Evolutionary conservation across 2,113 vertebrate species (phyloP), one percentile per base, ranked within the genome.

Genomic region (Arothron firmamentum): DNA sequence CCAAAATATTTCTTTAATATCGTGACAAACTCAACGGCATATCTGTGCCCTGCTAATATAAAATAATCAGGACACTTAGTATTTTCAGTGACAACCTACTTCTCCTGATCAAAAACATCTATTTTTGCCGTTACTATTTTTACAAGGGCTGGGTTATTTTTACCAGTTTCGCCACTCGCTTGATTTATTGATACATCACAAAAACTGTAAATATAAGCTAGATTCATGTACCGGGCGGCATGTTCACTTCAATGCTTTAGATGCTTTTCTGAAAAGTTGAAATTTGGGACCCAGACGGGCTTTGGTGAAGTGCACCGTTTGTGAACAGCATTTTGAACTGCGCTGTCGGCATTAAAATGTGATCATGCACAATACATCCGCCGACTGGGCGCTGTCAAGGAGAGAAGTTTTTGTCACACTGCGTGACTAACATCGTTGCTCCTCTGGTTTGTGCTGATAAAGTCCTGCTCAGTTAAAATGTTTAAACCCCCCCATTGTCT

Each of bases 371-470:
- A 67, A 62, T 56, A 14, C 62, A 59, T 71, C 51, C 68, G 76
- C 51, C 25, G 45, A 16, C 64, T 76, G 31, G 28, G 55, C 15
- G 14, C 59, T 62, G 47, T 56, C 0, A 63, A 54, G 66, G 65
- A 58, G 62, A 51, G 48, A 65, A 78, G 59, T 38, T 67, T 65
- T 45, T 59, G 61, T 74, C 69, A 65, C 56, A 56, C 47, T 46
- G 51, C 20, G 38, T 11, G 9, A 43, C 57, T 56, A 31, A 48
- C 61, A 20, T 13, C 0, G 16, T 68, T 6, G 48, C 45, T 5
- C 1, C 62, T 70, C 80, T 75, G 75, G 17, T 66, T 17, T 67
- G 13, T 11, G 64, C 52, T 56, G 70, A 77, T 74, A 69, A 75
- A 19, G 34, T 65, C 53, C 5, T 1, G 50, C 45, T 49, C 69